Evolutionary conservation across 1,140 invertebrate species (phyloP), one percentile per base, ranked within the genome.

Genomic region (Diachasmimorpha longicaudata): DNA sequence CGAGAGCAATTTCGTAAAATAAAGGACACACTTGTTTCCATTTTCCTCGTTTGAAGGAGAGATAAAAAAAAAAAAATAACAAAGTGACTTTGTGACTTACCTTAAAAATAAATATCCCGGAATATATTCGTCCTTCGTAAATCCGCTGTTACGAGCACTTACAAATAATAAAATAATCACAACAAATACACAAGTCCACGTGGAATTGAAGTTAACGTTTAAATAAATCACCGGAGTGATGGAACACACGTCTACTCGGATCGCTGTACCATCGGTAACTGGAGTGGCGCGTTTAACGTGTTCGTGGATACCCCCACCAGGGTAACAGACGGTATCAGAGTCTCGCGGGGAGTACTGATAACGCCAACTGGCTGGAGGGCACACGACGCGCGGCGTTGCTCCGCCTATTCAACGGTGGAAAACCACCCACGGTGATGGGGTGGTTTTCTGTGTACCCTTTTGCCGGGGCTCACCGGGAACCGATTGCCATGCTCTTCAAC

Each of bases 371-470:
- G 77, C 74, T 37, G 63, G 75, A 69, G 44, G 70, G 19, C 16
- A 68, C 66, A 31, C 80, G 85, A 83, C 82, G 85, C 85, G 86
- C 85, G 81, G 82, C 85, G 79, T 83, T 80, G 86, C 85, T 85
- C 86, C 86, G 86, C 86, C 86, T 86, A 78, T 68, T 19, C 31
- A 25, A 81, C 79, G 72, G 79, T 78, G 79, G 80, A 81, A 81
- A 79, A 67, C 79, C 81, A 81, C 76, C 81, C 78, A 77, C 36
- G 52, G 21, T 67, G 39, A 21, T 25, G 5, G 55, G 31, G 8
- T 42, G 52, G 25, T 66, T 21, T 63, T 71, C 2, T 71, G 25
- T 46, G 42, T 46, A 19, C 14, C 48, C n/a, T 52, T 52, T n/a
- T 14, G 14, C 6, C 1, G n/a, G 48, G 19, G 58, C 58, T 31